Base-by-base conservation (phyloP, 2,113 vertebrate genomes). In the Halcyon malimbica region DNA sequence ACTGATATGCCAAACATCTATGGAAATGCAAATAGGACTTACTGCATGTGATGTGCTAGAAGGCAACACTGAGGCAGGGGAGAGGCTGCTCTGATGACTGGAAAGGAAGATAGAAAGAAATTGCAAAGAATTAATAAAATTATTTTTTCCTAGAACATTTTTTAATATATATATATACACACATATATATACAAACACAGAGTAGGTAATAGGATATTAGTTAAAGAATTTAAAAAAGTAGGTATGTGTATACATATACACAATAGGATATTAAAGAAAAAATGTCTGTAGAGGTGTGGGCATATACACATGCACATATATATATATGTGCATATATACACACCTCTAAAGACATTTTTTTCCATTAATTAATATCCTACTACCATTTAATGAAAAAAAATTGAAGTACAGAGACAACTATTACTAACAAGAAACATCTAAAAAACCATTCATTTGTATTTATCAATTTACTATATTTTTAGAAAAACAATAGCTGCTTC, bases 81-180 rank as follows among this genome's bases (percentile, higher is more conserved):
- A 98, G 82, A 99, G 99, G 96, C 97, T 98, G 97, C 95, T 99
- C 97, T 99, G 99, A 95, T 99, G 99, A 96, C 50, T 97, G 60
- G 97, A 96, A 95, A 97, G 95, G 48, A 96, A 97, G 94, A 97
- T 98, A 88, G 77, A 46, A 95, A 92, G 48, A 97, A 96, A 91
- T 80, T 12, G 19, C 10, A 21, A 76, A 69, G 29, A 65, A 77
- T 80, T 42, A 80, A n/a, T 16, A 65, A 12, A 51, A 31, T 25
- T 28, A n/a, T 23, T 41, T 81, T 85, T 83, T 37, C 25, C 28
- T 74, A 74, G 9, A 87, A 87, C 8, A 48, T 13, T 17, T 74
- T 78, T 48, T 33, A 62, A 68, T 68, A 17, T 68, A 75, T 18
- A 59, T 50, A 16, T 48, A 13, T 37, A 2, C 33, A 35, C 29